Conservation (phyloP, 2,888 invertebrate species). For the Tigriopus californicus region DNA sequence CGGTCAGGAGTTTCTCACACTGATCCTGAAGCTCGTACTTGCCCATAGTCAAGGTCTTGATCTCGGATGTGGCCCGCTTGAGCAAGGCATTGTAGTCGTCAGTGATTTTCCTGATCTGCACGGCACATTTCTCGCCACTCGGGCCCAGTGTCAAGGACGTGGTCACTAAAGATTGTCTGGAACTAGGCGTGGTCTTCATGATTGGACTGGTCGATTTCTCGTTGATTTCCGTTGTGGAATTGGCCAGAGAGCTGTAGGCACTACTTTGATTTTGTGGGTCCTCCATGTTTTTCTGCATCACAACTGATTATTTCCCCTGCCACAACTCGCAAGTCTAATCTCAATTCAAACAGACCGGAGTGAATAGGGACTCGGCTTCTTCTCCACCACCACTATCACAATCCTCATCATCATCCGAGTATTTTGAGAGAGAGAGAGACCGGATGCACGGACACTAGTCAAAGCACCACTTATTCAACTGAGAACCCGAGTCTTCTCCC, state of each 20-base stretch:
- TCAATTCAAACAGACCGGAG: too few species aligned
- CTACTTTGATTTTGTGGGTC: not conserved
- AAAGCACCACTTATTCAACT: too few species aligned
- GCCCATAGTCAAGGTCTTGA: conserved; percentile 1
- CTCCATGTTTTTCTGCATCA: not conserved
- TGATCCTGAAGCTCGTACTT: not conserved
- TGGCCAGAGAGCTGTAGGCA: not conserved
- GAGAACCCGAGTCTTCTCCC: too few species aligned
- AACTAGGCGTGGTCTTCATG: not conserved
- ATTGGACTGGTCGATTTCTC: not conserved
- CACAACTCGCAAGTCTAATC: too few species aligned
- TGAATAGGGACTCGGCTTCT: too few species aligned
- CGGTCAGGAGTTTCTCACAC: conserved; percentile 2
- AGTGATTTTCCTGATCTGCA: conserved; percentile 5
- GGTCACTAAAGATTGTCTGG: not conserved
- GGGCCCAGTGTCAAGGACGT: not conserved
- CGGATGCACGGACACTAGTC: too few species aligned
- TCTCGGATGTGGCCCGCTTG: conserved; percentile 4
- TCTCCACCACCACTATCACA: too few species aligned
- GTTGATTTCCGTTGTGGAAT: not conserved
- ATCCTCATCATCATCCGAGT: too few species aligned
- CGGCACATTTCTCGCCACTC: not conserved
- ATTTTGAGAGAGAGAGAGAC: too few species aligned
- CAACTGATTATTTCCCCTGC: too few species aligned
- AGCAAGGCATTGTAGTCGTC: conserved; percentile 1